Percentiles rank a stretch among this genome's conserved stretches.
These are phyloP conservation scores for Mactromeris polynyma DNA, from an alignment of 2,888 invertebrate genomes.

Conservation along the genomic window DNA sequence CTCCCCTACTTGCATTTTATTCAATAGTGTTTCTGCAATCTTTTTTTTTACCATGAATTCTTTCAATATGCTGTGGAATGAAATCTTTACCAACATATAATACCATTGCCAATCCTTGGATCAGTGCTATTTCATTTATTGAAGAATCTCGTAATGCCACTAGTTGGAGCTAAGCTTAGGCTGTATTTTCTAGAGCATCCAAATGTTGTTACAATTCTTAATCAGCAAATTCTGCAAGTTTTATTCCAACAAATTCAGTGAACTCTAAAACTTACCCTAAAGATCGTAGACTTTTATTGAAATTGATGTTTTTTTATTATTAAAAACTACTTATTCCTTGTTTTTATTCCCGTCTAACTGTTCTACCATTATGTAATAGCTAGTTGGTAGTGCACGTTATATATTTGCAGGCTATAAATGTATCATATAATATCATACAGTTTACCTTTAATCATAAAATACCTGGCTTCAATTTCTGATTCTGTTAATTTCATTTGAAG, in stretches of 20 bases:
- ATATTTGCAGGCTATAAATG: background rate
- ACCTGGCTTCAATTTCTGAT: background rate
- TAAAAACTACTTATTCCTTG: no score
- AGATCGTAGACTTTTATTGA: no score
- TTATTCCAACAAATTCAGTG: no score
- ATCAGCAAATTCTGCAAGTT: background rate
- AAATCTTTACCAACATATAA: background rate
- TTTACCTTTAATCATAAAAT: background rate
- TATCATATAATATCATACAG: background rate
- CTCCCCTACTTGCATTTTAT: background rate
- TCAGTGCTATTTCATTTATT: background rate
- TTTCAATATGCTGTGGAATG: background rate
- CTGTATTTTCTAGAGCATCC: background rate
- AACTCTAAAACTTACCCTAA: no score
- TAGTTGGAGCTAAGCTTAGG: background rate
- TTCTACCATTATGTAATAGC: no score
- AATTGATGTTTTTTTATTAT: no score
- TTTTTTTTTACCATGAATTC: background rate
- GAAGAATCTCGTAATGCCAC: background rate
- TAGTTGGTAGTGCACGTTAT: background rate
- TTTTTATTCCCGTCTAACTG: no score
- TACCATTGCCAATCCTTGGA: background rate
- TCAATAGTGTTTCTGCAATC: background rate
- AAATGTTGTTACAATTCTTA: background rate
- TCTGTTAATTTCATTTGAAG: background rate